Conservation (phyloP, 1,140 invertebrate genomes). For the Microplitis demolitor region DNA sequence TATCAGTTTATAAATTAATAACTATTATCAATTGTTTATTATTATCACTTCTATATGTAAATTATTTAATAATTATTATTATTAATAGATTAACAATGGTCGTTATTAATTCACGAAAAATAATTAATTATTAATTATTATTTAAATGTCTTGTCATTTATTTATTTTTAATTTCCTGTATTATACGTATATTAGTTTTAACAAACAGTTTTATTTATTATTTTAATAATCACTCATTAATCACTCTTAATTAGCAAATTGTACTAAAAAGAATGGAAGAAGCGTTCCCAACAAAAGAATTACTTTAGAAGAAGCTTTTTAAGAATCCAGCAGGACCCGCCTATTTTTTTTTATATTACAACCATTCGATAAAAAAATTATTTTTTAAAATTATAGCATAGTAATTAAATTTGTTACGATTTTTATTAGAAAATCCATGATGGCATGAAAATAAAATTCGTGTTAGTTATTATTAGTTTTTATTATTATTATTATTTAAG, state of each 20-base stretch:
- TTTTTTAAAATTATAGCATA: neutral
- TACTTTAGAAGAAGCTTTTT: constrained; percentile 86
- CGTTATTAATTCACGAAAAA: constrained; percentile 48
- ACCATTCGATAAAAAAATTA: neutral
- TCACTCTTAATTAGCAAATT: constrained; percentile 53
- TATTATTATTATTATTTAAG: neutral
- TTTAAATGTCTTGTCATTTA: constrained; percentile 28
- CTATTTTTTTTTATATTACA: constrained; percentile 52
- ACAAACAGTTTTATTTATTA: neutral
- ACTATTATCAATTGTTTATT: constrained; percentile 40
- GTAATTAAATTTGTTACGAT: constrained; percentile 8
- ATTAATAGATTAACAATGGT: constrained; percentile 53
- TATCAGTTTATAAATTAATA: constrained; percentile 27
- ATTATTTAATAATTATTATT: constrained; percentile 49
- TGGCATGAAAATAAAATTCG: constrained; percentile 25
- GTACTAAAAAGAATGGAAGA: constrained; percentile 59
- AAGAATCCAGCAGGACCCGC: constrained; percentile 85
- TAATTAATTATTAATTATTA: constrained; percentile 42
- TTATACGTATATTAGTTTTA: constrained; percentile 1
- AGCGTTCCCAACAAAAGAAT: constrained; percentile 50
- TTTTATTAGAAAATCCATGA: constrained; percentile 9
- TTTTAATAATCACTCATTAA: constrained; percentile 20
- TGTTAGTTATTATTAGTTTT: constrained; percentile 16
- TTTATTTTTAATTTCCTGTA: constrained; percentile 9
- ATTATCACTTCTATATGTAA: constrained; percentile 41